These are phyloP conservation scores for Lichenostomus cassidix DNA, from an alignment of 2,113 vertebrate genomes.

Conservation along the genomic window DNA sequence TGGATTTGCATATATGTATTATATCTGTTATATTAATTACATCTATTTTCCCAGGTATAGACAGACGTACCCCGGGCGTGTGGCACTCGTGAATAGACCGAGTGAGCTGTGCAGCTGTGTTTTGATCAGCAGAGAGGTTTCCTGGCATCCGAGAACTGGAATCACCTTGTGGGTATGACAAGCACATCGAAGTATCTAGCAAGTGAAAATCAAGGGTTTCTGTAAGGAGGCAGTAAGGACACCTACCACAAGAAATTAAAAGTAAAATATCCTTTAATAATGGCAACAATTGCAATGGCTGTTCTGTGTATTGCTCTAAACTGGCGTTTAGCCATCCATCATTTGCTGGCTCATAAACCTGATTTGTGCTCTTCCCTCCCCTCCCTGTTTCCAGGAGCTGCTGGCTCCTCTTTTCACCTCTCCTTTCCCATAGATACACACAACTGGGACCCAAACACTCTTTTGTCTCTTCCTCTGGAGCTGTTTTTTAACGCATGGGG, in stretches of 20 bases:
- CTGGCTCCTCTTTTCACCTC: neutral
- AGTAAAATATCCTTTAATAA: slow-evolving; percentile 69
- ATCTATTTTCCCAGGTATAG: slow-evolving; percentile 81
- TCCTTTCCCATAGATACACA: neutral
- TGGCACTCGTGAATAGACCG: slow-evolving; percentile 73
- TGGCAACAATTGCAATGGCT: neutral
- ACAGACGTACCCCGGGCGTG: slow-evolving; percentile 63
- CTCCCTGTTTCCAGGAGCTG: neutral
- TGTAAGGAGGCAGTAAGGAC: slow-evolving; percentile 40
- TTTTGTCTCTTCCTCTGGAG: neutral
- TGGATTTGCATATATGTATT: slow-evolving; percentile 70
- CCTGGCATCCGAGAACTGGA: slow-evolving; percentile 73
- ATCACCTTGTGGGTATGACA: slow-evolving; percentile 78
- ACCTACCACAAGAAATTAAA: slow-evolving; percentile 67
- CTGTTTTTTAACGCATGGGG: neutral
- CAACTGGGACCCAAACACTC: neutral
- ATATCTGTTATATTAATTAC: slow-evolving; percentile 80
- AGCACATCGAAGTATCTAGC: slow-evolving; percentile 53
- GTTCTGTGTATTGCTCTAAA: neutral
- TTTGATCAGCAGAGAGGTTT: slow-evolving; percentile 78
- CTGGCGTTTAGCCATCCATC: slow-evolving; percentile 14
- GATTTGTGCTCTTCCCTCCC: neutral
- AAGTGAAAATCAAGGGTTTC: slow-evolving; percentile 77
- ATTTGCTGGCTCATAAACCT: slow-evolving; percentile 2
- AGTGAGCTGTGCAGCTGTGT: slow-evolving; percentile 78